Conservation (phyloP, 2,113 vertebrate species). For the Hemibates koningsi region DNA sequence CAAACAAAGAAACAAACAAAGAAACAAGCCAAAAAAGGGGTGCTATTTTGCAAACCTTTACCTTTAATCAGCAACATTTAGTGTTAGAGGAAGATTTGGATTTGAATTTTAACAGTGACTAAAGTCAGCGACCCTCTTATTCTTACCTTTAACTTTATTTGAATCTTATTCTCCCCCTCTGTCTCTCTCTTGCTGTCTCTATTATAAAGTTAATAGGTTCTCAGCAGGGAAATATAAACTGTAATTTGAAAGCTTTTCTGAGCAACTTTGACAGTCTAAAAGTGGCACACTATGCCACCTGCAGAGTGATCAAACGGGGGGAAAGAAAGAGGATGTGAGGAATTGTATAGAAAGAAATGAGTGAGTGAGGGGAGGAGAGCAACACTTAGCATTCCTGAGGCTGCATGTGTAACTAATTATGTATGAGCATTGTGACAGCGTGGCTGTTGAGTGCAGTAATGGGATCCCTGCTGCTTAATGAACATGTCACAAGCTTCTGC, state of each 20-base stretch:
- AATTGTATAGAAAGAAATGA: constrained; percentile 26
- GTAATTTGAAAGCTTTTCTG: constrained; percentile 52
- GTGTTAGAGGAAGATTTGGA: background rate
- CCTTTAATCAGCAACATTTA: background rate
- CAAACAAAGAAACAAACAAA: background rate
- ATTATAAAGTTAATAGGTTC: constrained; percentile 43
- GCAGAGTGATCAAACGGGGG: constrained; percentile 25
- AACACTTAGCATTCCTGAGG: constrained; percentile 66
- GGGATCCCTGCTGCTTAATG: constrained; percentile 70
- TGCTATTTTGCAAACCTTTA: background rate
- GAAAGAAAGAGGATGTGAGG: constrained; percentile 11
- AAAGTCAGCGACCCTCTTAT: background rate
- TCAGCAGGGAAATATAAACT: constrained; percentile 39
- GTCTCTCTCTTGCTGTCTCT: background rate
- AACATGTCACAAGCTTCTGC: constrained; percentile 66
- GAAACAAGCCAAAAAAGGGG: background rate
- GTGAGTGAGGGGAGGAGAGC: constrained; percentile 34
- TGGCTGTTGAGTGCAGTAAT: constrained; percentile 61
- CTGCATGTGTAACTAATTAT: constrained; percentile 66
- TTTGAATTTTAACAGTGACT: background rate
- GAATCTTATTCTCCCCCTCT: background rate
- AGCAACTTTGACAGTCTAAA: constrained; percentile 54
- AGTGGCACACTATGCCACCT: constrained; percentile 40
- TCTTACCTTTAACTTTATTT: background rate
- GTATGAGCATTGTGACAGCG: constrained; percentile 65